Conservation (phyloP, 1,140 invertebrate genomes). For the Tetraneura akinire region DNA sequence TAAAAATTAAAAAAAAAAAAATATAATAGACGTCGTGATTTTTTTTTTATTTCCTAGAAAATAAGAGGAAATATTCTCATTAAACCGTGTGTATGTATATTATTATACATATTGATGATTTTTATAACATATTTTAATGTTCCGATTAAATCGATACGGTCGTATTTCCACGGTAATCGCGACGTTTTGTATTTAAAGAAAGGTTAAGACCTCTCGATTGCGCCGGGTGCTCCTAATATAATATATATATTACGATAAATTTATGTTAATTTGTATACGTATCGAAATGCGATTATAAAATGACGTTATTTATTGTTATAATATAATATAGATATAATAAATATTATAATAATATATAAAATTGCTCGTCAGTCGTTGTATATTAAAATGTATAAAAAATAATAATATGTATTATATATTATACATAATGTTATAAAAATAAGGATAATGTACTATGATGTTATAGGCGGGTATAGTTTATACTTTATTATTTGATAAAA, state of each 20-base stretch:
- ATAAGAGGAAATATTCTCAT: background rate
- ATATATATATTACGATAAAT: too few relatives aligned
- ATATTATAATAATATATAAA: too few relatives aligned
- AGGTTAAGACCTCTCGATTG: conserved; percentile 25
- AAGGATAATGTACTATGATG: too few relatives aligned
- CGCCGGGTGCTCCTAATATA: background rate
- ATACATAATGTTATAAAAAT: too few relatives aligned
- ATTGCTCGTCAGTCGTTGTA: too few relatives aligned
- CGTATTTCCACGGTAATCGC: conserved; percentile 5
- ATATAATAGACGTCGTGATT: background rate
- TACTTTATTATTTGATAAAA: too few relatives aligned
- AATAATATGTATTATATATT: too few relatives aligned
- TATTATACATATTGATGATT: background rate
- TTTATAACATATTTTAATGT: background rate
- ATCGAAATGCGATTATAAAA: background rate
- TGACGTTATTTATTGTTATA: conserved; percentile 24
- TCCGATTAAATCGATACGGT: conserved; percentile 22
- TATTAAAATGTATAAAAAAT: too few relatives aligned
- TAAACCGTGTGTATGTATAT: background rate
- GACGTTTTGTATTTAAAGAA: conserved; percentile 26
- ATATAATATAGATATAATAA: conserved; percentile 6
- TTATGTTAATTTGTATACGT: too few relatives aligned
- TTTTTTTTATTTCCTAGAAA: conserved; percentile 12
- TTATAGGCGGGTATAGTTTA: too few relatives aligned
- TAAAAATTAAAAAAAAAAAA: too few relatives aligned